Base-by-base conservation (phyloP, 2,888 invertebrate genomes). In the Drosophila lutescens region DNA sequence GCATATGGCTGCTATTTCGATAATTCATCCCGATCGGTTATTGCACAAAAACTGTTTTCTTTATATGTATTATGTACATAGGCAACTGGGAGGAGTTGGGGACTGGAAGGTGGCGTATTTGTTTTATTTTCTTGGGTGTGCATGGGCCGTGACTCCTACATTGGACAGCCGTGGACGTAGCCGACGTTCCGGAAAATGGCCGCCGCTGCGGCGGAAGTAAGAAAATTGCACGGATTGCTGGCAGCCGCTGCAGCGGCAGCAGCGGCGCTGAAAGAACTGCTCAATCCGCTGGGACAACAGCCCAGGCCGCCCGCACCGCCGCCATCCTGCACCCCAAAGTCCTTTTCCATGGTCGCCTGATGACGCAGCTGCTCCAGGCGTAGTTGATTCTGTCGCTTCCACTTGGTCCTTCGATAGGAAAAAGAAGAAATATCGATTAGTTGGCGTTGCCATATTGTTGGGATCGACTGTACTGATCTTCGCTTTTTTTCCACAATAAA, bases 341-440 rank as follows among this genome's bases (percentile, higher is more conserved):
- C 95, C 89, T 96, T 96, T 86, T 96, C 96, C 51, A 95, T 94
- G 12, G 95, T 95, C 30, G 97, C 96, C 90, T 97, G 97, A 89
- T 97, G 97, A 0, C 97, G 95, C 8, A 97, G 92, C 89, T 97
- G 97, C 89, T 97, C 97, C 60, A 97, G 89, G 0, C 97, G 94
- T 49, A 97, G 93, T 88, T 98, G 98, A 91, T 97, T 98, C 90
- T 97, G 97, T 0, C 97, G 94, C 92, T 97, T 97, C 97, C 97
- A 97, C 93, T 97, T 97, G 62, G 97, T 97, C 91, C 97, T 97
- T 20, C 91, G n/a, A 15, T 43, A 20, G 20, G 12, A 30, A 8
- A 4, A 2, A 7, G 30, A 2, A 40, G 10, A 0, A 23, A 4
- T n/a, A 6, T 30, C 15, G 30, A 9, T 46, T 30, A 46, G 4